These are phyloP conservation scores for Neostethus bicornis DNA, from an alignment of 2,797 vertebrate genomes.

Conservation along the genomic window DNA sequence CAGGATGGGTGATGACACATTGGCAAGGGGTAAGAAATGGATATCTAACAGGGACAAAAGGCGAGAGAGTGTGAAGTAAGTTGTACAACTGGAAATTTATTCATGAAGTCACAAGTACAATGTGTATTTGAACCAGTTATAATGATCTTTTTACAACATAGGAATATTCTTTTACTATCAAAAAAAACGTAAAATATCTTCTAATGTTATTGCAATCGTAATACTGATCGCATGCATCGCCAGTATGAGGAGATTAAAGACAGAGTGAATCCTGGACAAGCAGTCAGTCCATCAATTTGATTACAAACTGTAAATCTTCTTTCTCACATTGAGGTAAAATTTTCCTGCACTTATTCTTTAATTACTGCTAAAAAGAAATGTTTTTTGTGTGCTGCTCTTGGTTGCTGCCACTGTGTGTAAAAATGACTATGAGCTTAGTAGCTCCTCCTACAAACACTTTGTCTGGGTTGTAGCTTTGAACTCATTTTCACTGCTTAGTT, in stretches of 20 bases:
- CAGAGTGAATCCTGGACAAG: too few species aligned
- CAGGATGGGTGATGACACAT: constrained; percentile 24
- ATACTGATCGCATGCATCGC: too few species aligned
- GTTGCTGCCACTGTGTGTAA: not conserved
- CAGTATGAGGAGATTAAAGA: too few species aligned
- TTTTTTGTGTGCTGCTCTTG: not conserved
- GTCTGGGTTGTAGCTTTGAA: not conserved
- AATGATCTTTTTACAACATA: too few species aligned
- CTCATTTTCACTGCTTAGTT: not conserved
- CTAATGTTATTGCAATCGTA: too few species aligned
- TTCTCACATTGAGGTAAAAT: too few species aligned
- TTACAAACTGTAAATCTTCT: too few species aligned
- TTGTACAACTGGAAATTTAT: not conserved
- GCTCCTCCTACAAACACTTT: not conserved
- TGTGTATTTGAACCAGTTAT: not conserved
- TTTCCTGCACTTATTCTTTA: too few species aligned
- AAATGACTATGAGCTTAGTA: not conserved
- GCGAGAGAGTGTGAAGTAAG: not conserved
- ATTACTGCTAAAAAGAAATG: too few species aligned
- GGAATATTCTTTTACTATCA: too few species aligned
- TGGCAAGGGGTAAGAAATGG: constrained; percentile 3
- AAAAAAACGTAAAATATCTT: too few species aligned
- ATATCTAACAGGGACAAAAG: not conserved
- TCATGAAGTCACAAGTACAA: not conserved
- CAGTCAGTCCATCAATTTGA: too few species aligned